Evolutionary conservation across 2,888 invertebrate genomes (phyloP).

Genomic region (Cheiracanthium punctorium): DNA sequence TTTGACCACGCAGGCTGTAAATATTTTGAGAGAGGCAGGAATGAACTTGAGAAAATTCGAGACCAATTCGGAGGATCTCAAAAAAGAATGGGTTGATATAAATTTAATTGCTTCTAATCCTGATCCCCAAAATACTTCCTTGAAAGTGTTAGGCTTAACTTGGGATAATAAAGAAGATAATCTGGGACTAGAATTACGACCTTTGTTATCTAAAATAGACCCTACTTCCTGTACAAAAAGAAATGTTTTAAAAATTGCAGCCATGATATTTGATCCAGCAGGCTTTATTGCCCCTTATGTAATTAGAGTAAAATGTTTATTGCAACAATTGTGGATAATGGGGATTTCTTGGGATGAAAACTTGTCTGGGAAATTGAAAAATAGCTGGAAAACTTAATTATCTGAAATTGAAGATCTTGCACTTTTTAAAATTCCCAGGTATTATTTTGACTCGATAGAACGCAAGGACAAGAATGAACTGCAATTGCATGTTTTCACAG

Average conservation of each 20-base stretch:
- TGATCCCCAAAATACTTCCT: neutral
- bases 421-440: neutral
- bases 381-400: neutral
- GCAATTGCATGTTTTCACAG: neutral
- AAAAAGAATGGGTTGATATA: neutral
- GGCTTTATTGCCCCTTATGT: conserved; percentile 1
- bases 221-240: neutral
- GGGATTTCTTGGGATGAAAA: conserved; percentile 2
- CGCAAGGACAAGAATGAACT: neutral
- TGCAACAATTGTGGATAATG: neutral
- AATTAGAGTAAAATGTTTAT: neutral
- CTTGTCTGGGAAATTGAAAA: neutral
- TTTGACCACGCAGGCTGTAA: neutral
- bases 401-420: neutral
- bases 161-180: neutral
- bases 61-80: neutral
- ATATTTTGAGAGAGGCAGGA: neutral
- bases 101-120: neutral
- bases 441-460: too few species aligned
- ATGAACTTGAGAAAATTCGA: conserved; percentile 14
- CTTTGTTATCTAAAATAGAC: neutral
- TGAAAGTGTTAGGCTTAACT: neutral
- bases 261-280: conserved; percentile 3
- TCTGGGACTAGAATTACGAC: neutral
- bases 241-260: neutral